Conservation (phyloP, 2,888 invertebrate genomes). For the Strigamia maritima region DNA sequence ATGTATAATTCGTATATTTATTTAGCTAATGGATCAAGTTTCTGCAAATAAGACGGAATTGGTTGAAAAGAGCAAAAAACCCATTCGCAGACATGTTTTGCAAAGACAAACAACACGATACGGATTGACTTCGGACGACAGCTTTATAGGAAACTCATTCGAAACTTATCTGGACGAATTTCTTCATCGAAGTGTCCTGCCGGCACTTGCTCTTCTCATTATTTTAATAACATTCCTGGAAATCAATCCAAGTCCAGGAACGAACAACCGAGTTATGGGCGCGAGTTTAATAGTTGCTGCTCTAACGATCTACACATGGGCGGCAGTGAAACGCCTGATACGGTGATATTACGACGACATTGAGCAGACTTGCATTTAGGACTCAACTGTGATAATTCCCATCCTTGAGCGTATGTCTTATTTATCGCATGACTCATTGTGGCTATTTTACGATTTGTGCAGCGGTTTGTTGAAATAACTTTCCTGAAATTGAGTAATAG, state of each 20-base stretch:
- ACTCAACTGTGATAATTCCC: constrained; percentile 26
- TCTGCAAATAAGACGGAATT: not conserved
- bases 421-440: constrained; percentile 26
- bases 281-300: constrained; percentile 17
- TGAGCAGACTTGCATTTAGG: constrained; percentile 21
- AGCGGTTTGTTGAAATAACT: constrained; percentile 24
- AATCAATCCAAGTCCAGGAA: constrained; percentile 11
- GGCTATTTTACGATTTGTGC: constrained; percentile 18
- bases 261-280: constrained; percentile 7
- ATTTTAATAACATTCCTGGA: constrained; percentile 25
- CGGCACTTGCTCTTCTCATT: not conserved
- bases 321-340: constrained; percentile 24
- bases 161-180: constrained; percentile 31
- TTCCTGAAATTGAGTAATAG: constrained; percentile 20
- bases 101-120: constrained; percentile 21
- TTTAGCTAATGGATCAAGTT: not conserved
- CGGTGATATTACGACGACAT: constrained; percentile 27
- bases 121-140: constrained; percentile 22
- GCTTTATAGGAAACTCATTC: not conserved
- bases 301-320: constrained; percentile 21
- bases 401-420: constrained; percentile 24
- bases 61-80: not conserved
- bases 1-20: not conserved
- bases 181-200: constrained; percentile 10
- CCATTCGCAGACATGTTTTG: not conserved